These are phyloP conservation scores for Mobula hypostoma DNA, from an alignment of 2,113 vertebrate species.

Conservation along the genomic window DNA sequence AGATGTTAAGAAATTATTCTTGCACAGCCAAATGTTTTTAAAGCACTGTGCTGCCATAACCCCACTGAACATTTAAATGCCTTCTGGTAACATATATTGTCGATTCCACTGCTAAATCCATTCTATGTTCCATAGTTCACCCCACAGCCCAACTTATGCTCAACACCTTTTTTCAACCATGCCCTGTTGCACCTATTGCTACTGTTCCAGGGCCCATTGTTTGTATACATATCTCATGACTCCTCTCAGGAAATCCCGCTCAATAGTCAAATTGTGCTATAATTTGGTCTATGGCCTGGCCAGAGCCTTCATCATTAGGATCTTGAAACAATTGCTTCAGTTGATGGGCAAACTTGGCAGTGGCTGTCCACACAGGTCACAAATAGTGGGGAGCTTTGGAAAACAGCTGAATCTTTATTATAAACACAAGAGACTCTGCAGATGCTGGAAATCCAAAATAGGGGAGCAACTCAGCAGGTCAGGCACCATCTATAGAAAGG, in stretches of 20 bases:
- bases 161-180: not conserved
- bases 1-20: not conserved
- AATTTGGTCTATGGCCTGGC: not conserved
- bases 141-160: too few species aligned
- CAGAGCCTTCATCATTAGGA: not conserved
- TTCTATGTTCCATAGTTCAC: not conserved
- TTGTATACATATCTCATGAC: not conserved
- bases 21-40: not conserved
- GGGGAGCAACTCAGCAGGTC: too few species aligned
- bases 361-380: not conserved
- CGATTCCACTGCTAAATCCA: not conserved
- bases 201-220: not conserved
- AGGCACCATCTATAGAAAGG: too few species aligned
- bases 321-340: not conserved
- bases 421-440: too few species aligned
- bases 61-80: not conserved
- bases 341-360: not conserved
- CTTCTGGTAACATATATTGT: not conserved
- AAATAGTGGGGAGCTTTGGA: not conserved
- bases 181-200: not conserved
- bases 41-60: not conserved
- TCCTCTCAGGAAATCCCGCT: not conserved
- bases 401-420: not conserved
- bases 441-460: too few species aligned
- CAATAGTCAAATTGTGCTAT: not conserved